Conservation (phyloP, 2,797 vertebrate species). For the Naso thynnoides region DNA sequence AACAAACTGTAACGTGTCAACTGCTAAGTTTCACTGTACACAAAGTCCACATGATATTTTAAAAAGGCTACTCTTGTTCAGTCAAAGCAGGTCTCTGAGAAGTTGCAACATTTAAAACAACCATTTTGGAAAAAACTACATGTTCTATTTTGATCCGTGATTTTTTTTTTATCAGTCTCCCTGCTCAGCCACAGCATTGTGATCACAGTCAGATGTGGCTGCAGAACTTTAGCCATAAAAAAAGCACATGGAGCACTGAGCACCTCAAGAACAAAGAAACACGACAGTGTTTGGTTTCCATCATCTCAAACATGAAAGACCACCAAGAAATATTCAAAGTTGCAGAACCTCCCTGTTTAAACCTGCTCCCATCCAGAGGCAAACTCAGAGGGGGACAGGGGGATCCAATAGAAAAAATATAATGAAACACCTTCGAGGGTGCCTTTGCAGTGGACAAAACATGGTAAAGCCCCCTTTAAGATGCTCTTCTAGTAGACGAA, state of each 20-base stretch:
- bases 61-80: not conserved
- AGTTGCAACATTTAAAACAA: constrained; percentile 9
- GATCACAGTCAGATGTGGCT: not conserved
- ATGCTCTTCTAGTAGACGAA: too few relatives aligned
- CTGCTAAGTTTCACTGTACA: not conserved
- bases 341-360: not conserved
- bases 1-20: not conserved
- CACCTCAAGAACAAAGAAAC: too few relatives aligned
- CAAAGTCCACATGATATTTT: constrained; percentile 6
- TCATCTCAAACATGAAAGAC: too few relatives aligned
- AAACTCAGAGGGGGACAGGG: too few relatives aligned
- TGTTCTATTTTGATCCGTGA: constrained; percentile 6
- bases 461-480: too few relatives aligned
- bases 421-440: too few relatives aligned
- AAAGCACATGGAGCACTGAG: not conserved
- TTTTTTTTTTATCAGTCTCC: not conserved
- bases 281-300: too few relatives aligned
- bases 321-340: not conserved
- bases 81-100: constrained; percentile 3
- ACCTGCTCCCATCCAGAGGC: too few relatives aligned
- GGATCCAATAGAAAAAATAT: too few relatives aligned
- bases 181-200: not conserved
- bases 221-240: not conserved
- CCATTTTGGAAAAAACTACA: not conserved
- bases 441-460: too few relatives aligned